Base-by-base conservation (phyloP, 2,113 vertebrate genomes). In the Triplophysa dalaica region DNA sequence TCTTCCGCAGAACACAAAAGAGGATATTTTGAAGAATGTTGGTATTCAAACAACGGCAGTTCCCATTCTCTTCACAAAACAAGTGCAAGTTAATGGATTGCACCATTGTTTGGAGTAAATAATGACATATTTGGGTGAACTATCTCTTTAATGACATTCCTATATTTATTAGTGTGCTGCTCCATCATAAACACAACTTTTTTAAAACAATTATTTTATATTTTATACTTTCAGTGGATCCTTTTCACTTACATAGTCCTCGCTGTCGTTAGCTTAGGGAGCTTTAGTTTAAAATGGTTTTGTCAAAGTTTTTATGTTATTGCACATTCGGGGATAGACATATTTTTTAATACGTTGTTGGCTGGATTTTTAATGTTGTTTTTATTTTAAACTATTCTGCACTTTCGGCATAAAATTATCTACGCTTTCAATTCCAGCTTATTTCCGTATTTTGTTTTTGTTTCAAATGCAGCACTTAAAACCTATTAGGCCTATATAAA, bases 111-210 rank as follows among this genome's bases (percentile, higher is more conserved):
- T 38, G 33, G 33, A 38, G 33, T 7, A 38, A 38, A 38, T 38
- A 38, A 38, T 38, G 33, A 38, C 33, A 38, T 38, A 7, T 38
- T 38, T 38, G 33, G 33, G 33, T 38, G 33, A 38, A 38, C 33
- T 38, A 38, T 38, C 33, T 5, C 33, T 38, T 38, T 38, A 63
- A 48, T 45, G 41, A 75, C 58, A 62, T 21, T 21, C 1, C 8
- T 58, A 58, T 48, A 62, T 75, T 75, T 43, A 74, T 75, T 21
- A 16, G 45, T 75, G 24, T 75, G 63, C 33, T 26, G 41, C 17
- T 26, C 45, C 22, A 17, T 62, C 16, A 19, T 75, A 21, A 62
- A 22, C 14, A 17, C 48, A 75, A 75, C 56, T 19, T 73, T 21
- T 13, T 74, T 43, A 60, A 45, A 1, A 45, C n/a, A 61, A 24